Percentiles rank a stretch among this genome's conserved stretches.
These are phyloP conservation scores for Thymallus thymallus DNA, from an alignment of 2,113 vertebrate genomes.

Conservation along the genomic window DNA sequence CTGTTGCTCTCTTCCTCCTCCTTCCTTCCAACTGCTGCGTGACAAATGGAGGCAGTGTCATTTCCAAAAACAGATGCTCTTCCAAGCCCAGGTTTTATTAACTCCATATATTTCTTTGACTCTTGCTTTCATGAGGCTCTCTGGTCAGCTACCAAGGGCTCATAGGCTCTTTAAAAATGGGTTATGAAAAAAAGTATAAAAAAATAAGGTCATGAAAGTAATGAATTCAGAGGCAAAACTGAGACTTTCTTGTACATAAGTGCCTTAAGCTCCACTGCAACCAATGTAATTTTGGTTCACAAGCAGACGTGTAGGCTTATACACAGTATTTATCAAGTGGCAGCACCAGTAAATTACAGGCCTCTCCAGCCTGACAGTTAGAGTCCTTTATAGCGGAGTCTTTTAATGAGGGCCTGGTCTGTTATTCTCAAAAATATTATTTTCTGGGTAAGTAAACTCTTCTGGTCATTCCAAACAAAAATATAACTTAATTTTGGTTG, in stretches of 20 bases:
- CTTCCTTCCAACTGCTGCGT: no score
- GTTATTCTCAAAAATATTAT: slow-evolving; percentile 50
- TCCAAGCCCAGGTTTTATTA: background rate
- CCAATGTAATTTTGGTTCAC: slow-evolving; percentile 63
- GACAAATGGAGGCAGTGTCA: slow-evolving; percentile 8
- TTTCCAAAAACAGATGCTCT: slow-evolving; percentile 1
- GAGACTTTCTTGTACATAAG: slow-evolving; percentile 51
- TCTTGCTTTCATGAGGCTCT: slow-evolving; percentile 1
- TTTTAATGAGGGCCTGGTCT: slow-evolving; percentile 50
- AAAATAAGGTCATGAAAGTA: slow-evolving; percentile 39
- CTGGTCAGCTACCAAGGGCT: no score
- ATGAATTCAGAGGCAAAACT: slow-evolving; percentile 41
- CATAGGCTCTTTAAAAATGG: slow-evolving; percentile 23
- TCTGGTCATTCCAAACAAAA: slow-evolving; percentile 31
- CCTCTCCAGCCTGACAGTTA: slow-evolving; percentile 19
- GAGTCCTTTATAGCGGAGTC: slow-evolving; percentile 48
- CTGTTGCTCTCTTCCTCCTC: no score
- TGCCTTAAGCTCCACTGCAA: slow-evolving; percentile 45
- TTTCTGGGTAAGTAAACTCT: slow-evolving; percentile 50
- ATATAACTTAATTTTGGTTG: background rate
- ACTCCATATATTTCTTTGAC: slow-evolving; percentile 14
- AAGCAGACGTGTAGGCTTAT: slow-evolving; percentile 59
- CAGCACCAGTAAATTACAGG: slow-evolving; percentile 67
- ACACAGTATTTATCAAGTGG: slow-evolving; percentile 57
- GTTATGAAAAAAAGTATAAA: slow-evolving; percentile 40